Evolutionary conservation across 2,888 invertebrate species (phyloP), one percentile per base, ranked within the genome.

Genomic region (Troilus luridus): DNA sequence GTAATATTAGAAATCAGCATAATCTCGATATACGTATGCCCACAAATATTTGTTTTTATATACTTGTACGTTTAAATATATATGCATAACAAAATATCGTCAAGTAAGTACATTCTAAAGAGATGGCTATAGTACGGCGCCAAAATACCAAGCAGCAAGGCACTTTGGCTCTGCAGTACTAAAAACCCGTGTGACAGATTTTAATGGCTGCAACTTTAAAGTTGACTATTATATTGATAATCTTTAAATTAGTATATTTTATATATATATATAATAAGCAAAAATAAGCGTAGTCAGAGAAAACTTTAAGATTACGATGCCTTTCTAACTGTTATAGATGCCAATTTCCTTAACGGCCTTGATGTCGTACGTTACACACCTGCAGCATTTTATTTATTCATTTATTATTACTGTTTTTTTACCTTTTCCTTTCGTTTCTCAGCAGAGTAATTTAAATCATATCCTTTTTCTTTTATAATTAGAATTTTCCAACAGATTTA

Each of bases 161-260:
- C 81, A 54, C 81, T 54, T 24, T 81, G 11, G 81, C 81, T 54
- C 81, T 81, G 81, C 81, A 81, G 54, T 81, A 81, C 81, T 81
- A 67, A 67, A 67, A 24, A 24, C 67, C 67, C 67, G 24, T 9
- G 67, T 12, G 67, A 27, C 67, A 67, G 12, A 27, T 67, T 67
- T n/a, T 67, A 67, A 11, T 67, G 67, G 24, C 67, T 14, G 5
- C n/a, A 24, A 24, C 10, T 2, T 41, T 41, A 1, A 67, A 67
- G 64, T 67, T 6, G 6, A 64, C 5, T 64, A n/a, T n/a, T 64
- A 1, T 11, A n/a, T 3, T 64, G 19, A 62, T 19, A 62, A 62
- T 5, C 21, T 62, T 19, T 62, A 7, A 19, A 21, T 62, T 0
- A 19, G 10, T n/a, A 2, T n/a, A n/a, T 64, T 64, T 64, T 64